Evolutionary conservation across 2,113 vertebrate species (phyloP), one percentile per base, ranked within the genome.

Genomic region (Gymnarchus niloticus): DNA sequence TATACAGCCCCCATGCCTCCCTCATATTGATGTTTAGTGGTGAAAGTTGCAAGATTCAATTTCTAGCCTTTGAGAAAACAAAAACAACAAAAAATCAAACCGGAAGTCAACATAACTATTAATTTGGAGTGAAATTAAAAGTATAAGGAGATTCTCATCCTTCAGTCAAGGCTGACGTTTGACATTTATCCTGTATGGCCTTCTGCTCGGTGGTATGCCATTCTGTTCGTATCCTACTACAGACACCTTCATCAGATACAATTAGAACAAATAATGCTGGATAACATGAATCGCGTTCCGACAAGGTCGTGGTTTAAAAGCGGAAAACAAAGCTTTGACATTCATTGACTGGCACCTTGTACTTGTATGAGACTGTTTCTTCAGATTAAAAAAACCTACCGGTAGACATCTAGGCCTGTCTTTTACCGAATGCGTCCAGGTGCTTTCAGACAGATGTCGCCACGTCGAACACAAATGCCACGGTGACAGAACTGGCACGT

Each of bases 321-420:
- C 25, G 4, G 21, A 61, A 48, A 25, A 84, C 33, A 83, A 33
- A 73, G 83, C n/a, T 33, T 54, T 89, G 88, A 87, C 91, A 92
- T 92, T 91, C 88, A 91, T 85, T 88, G 80, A 65, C 59, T 65
- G 86, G 88, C 77, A 88, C 56, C 84, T 85, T 76, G 81, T 86
- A 81, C 86, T 80, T 86, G 52, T 76, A 85, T 87, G 86, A 85
- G 87, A 57, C 81, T 84, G 28, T 83, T 83, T 88, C 81, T 85
- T 81, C 25, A 28, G 49, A 49, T 88, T 69, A 4, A 4, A 69
- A 69, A 69, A 37, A 17, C 61, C 28, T 14, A 17, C 61, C 61
- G 1, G 28, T 28, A 17, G 28, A 37, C 25, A 69, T 28, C 12
- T 1, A 1, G 5, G 61, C 19, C 65, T 6, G 3, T 37, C n/a